Evolutionary conservation across 2,888 invertebrate species (phyloP).

Genomic region (Tipula lateralis): DNA sequence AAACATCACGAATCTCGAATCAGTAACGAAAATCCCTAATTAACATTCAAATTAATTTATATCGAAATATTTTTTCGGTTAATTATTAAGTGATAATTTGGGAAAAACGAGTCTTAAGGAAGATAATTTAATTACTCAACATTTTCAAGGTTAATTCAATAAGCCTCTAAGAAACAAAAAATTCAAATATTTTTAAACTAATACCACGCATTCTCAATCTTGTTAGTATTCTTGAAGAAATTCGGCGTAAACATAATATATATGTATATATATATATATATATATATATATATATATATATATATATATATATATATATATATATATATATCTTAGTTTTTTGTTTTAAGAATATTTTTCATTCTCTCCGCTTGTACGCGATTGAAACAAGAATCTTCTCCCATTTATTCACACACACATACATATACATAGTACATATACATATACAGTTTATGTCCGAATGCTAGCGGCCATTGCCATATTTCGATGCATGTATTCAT

Average conservation of each 20-base stretch:
- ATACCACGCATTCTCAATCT: slow-evolving; percentile 29
- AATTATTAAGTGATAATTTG: slow-evolving; percentile 19
- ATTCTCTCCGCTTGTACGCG: neutral
- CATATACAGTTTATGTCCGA: neutral
- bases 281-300: too few species aligned
- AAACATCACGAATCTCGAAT: neutral
- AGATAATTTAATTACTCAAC: neutral
- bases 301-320: too few species aligned
- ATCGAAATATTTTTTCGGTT: neutral
- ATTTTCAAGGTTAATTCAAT: slow-evolving; percentile 5
- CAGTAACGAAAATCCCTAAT: neutral
- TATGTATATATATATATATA: too few species aligned
- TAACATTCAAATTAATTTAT: neutral
- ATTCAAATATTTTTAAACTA: neutral
- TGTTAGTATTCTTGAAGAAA: slow-evolving; percentile 12
- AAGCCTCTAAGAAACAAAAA: neutral
- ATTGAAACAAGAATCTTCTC: neutral
- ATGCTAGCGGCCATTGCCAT: slow-evolving; percentile 19
- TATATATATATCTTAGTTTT: neutral
- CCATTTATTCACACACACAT: neutral
- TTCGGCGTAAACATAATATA: slow-evolving; percentile 29
- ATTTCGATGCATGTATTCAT: neutral
- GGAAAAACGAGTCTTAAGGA: neutral
- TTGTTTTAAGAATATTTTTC: neutral
- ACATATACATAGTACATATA: too few species aligned